Evolutionary conservation across 2,797 vertebrate genomes (phyloP), one percentile per base, ranked within the genome.

Genomic region (Rhynchonycteris naso): DNA sequence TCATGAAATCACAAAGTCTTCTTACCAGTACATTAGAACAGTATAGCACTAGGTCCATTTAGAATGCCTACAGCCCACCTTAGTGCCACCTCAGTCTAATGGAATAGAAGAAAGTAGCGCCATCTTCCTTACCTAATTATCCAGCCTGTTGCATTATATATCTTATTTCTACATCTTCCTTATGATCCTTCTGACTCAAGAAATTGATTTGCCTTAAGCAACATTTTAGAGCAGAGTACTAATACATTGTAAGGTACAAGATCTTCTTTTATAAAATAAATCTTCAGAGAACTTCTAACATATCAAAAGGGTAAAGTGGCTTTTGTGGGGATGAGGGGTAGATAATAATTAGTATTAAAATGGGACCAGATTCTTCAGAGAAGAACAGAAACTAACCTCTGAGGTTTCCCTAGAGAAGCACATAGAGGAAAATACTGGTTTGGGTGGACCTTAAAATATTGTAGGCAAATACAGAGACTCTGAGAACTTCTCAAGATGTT

Each of bases 271-370:
- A 81, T 12, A 63, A 92, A 92, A 74, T n/a, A 83, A 54, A 76
- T 52, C 21, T 87, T 83, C 14, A 68, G 22, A 96, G 52, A 95
- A 92, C 26, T 90, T 11, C 18, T 56, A 85, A 35, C 24, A 81
- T 63, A 33, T 59, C 6, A 13, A 72, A 83, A 81, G 1, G 10
- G 35, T 85, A 61, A 81, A 88, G 74, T 56, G 13, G 15, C 47
- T 47, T 72, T 12, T 14, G 24, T 72, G 11, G 26, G 6, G 22
- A 21, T 24, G 24, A 30, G 30, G 3, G n/a, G 11, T 4, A 14
- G 24, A 24, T 3, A 79, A 7, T 43, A 26, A 28, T 19, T 15
- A 19, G 1, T 90, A 81, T 47, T 69, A 50, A 28, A 65, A 19
- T 6, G 15, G 61, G 43, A 61, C 12, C 9, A 33, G 15, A 1